Evolutionary conservation across 92 coral and sea anemone species (phyloP), one percentile per base, ranked within the genome.

Genomic region (Palythoa heliodiscus): DNA sequence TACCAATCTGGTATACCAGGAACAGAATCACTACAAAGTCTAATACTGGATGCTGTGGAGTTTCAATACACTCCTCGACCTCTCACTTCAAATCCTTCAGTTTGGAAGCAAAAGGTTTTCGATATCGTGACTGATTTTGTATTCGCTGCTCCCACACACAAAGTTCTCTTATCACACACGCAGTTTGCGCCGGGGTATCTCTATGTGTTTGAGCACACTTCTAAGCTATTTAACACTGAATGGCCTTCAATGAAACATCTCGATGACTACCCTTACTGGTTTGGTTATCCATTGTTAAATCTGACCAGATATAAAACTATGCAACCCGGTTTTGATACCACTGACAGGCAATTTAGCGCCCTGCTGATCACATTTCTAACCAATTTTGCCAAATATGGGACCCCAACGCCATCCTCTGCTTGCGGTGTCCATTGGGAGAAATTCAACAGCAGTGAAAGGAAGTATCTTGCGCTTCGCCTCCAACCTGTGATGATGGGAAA

Each of bases 51-150:
- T n/a, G 90, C 92, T 2, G 8, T 71, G 38, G 76, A 76, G 54
- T 90, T 90, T 52, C 71, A 86, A 71, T 90, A 90, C 80, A 90
- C 88, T 52, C 90, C 92, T 3, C 88, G 90, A 73, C 90, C 92
- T 11, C 82, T 47, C 75, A 90, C 69, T 86, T 53, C 39, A 23
- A 69, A 87, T 20, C 75, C 66, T 37, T 82, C 80, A 25, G 69
- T 72, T 5, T 86, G 88, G 61, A 72, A 86, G 85, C 88, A 68
- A 71, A 86, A 87, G 71, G 52, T 90, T 35, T 71, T 61, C 5
- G 88, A 90, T 29, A 76, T 77, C 40, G 66, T 87, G 3, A 77
- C 90, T 52, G 92, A 90, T 87, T 52, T 83, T 38, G 4, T 3
- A 5, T 87, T 70, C 73, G 50, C 80, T 19, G 92, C 92, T 43